Percentiles rank a stretch among this genome's conserved stretches.
Evolutionary conservation across 2,888 invertebrate genomes (phyloP).

Genomic region (Entomobrya proxima): DNA sequence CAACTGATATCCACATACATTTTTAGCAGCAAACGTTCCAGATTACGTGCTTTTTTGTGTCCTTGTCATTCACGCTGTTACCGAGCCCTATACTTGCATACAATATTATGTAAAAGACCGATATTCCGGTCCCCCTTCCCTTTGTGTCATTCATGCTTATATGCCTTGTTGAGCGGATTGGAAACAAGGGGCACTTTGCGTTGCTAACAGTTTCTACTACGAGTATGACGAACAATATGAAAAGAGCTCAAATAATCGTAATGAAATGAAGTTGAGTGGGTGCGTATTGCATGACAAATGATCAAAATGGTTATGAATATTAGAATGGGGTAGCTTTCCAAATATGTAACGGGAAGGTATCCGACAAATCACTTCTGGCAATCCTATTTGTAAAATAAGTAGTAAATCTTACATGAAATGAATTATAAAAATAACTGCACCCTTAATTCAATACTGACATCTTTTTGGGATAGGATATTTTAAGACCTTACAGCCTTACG

Average conservation of each 20-base stretch:
- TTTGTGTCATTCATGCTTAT: slow-evolving; percentile 49
- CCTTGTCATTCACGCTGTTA: not conserved
- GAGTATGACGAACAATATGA: not conserved
- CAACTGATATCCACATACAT: not conserved
- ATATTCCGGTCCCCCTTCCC: not conserved
- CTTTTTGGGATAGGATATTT: too few species aligned
- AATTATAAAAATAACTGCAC: not conserved
- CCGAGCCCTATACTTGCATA: not conserved
- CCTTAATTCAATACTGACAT: not conserved
- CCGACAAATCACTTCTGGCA: not conserved
- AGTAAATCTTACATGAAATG: not conserved
- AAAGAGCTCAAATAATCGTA: slow-evolving; percentile 18
- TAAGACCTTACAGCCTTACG: too few species aligned
- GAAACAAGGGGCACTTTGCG: slow-evolving; percentile 1
- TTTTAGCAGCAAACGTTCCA: not conserved
- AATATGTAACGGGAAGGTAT: slow-evolving; percentile 10
- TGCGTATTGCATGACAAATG: slow-evolving; percentile 56
- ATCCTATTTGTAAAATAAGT: not conserved
- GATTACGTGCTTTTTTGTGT: not conserved
- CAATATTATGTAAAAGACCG: not conserved
- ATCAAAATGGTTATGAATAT: slow-evolving; percentile 37
- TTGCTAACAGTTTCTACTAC: not conserved
- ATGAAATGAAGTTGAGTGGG: slow-evolving; percentile 59
- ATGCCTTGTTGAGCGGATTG: slow-evolving; percentile 32
- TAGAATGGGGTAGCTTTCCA: slow-evolving; percentile 25